A percentile compares a stretch with the other conserved stretches of the same genome.
Conservation (phyloP, 1,140 invertebrate genomes). For the Drosophila truncata region DNA sequence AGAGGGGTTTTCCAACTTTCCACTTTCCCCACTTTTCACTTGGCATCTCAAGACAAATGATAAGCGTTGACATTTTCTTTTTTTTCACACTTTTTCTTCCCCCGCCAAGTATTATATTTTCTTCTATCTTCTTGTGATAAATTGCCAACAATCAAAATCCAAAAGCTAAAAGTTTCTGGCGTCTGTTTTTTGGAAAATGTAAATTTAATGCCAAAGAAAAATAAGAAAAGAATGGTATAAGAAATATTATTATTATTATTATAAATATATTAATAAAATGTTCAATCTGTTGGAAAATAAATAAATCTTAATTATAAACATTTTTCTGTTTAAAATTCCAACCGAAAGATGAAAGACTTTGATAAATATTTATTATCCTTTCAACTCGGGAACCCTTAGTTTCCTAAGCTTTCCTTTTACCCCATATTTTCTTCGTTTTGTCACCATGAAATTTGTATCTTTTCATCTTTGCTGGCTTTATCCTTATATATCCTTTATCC, state of each 20-base stretch:
- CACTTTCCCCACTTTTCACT: constrained; percentile 21
- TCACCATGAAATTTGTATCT: constrained; percentile 33
- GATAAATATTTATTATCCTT: constrained; percentile 18
- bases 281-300: neutral
- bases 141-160: constrained; percentile 66
- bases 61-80: constrained; percentile 58
- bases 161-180: constrained; percentile 19
- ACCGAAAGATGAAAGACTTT: constrained; percentile 15
- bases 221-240: neutral
- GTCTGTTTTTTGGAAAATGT: constrained; percentile 20
- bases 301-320: too few relatives aligned
- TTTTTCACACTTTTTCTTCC: constrained; percentile 16
- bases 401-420: neutral
- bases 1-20: constrained; percentile 13
- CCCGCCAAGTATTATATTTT: neutral
- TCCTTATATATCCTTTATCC: constrained; percentile 28
- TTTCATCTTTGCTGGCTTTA: constrained; percentile 28
- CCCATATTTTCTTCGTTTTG: constrained; percentile 7
- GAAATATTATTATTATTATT: too few relatives aligned
- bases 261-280: neutral
- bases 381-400: constrained; percentile 1
- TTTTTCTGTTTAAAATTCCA: neutral
- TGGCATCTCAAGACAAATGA: constrained; percentile 61
- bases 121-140: constrained; percentile 37
- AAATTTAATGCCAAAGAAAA: constrained; percentile 40